A percentile compares a stretch with the other conserved stretches of the same genome.
These are phyloP conservation scores for Bombylius discolor DNA, from an alignment of 2,888 invertebrate species.

Conservation along the genomic window DNA sequence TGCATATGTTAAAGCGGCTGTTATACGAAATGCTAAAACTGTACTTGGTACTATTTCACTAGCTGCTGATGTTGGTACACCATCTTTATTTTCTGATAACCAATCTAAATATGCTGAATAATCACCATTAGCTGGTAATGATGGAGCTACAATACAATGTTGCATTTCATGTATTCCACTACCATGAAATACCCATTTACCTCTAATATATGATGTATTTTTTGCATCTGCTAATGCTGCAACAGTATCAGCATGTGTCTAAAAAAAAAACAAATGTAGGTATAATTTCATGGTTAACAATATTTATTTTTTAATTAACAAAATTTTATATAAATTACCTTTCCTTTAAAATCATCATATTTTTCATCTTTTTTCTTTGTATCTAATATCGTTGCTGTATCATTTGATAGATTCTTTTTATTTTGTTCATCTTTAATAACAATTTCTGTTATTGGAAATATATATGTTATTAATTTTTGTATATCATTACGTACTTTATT, in stretches of 20 bases:
- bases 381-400: neutral
- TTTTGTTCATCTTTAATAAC: conserved; percentile 27
- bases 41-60: conserved; percentile 45
- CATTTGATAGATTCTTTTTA: no score
- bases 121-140: conserved; percentile 71
- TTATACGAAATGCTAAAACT: conserved; percentile 58
- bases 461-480: conserved; percentile 49
- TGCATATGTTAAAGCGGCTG: conserved; percentile 72
- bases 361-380: neutral
- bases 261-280: no score
- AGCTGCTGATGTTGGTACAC: conserved; percentile 31
- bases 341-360: no score
- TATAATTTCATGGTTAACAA: neutral
- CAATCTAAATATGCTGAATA: conserved; percentile 65
- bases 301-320: no score
- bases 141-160: conserved; percentile 70
- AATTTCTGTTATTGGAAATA: conserved; percentile 49
- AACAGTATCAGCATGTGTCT: conserved; percentile 32
- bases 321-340: no score
- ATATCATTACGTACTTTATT: conserved; percentile 43
- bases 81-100: conserved; percentile 45
- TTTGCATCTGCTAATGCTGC: conserved; percentile 56
- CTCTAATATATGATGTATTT: conserved; percentile 65
- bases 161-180: conserved; percentile 56
- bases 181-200: conserved; percentile 52